Conservation (phyloP, 2,113 vertebrate species). For the Maccullochella peelii region DNA sequence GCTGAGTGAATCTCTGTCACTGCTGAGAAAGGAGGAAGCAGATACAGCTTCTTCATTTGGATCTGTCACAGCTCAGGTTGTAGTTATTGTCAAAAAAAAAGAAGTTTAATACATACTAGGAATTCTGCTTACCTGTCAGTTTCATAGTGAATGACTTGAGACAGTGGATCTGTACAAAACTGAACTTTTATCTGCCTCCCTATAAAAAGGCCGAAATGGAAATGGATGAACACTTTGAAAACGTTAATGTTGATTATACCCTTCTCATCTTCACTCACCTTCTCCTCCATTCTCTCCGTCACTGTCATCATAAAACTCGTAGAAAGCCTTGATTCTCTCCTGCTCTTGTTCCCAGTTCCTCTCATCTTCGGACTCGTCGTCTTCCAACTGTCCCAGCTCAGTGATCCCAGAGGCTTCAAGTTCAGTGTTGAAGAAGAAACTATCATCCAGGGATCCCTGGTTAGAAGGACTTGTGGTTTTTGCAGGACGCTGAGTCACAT, state of each 20-base stretch:
- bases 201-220: constrained; percentile 35
- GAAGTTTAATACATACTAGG: accelerated
- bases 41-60: neutral
- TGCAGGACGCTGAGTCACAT: constrained; percentile 19
- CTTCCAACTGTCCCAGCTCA: constrained; percentile 47
- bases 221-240: neutral
- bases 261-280: constrained; percentile 61
- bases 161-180: constrained; percentile 68
- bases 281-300: constrained; percentile 44
- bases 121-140: constrained; percentile 65
- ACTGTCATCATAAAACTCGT: constrained; percentile 73
- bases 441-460: constrained; percentile 65
- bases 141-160: constrained; percentile 72
- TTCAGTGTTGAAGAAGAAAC: constrained; percentile 66
- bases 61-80: neutral
- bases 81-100: neutral
- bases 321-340: constrained; percentile 81
- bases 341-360: constrained; percentile 80
- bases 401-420: neutral
- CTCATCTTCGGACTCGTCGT: constrained; percentile 68
- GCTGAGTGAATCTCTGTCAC: constrained; percentile 66
- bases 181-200: constrained; percentile 74
- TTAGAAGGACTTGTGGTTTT: constrained; percentile 23
- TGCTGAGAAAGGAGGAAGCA: constrained; percentile 37
- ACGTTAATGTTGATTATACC: neutral